phyloP scores from a whole-genome alignment of 2,797 vertebrate species.

The Urophycis tenuis region DNA sequence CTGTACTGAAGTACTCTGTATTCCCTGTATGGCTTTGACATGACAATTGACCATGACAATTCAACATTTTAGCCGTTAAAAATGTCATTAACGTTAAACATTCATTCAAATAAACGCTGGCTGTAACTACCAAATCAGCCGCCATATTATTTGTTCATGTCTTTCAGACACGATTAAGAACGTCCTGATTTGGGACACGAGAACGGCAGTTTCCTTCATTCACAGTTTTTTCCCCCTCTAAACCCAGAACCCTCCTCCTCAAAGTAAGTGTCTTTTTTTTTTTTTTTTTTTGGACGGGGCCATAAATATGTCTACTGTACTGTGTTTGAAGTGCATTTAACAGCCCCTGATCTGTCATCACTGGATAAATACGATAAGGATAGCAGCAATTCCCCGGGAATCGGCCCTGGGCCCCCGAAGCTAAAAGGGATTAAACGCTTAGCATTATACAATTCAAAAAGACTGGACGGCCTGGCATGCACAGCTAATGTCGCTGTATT shows the following conservation, averaged over 20 bases:
- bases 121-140: too few species aligned
- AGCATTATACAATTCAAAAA: conserved; percentile 46
- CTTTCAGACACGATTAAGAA: too few species aligned
- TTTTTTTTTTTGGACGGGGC: too few species aligned
- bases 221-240: conserved; percentile 14
- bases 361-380: conserved; percentile 67
- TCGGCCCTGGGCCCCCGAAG: conserved; percentile 46
- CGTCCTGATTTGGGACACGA: too few species aligned
- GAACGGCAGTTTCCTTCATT: too few species aligned
- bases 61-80: too few species aligned
- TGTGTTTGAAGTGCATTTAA: conserved; percentile 60
- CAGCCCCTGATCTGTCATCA: conserved; percentile 66
- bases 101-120: not conserved
- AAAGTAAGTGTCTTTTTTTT: conserved; percentile 12
- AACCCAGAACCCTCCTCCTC: conserved; percentile 33
- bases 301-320: not conserved
- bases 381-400: conserved; percentile 51
- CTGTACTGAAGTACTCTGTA: not conserved
- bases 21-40: too few species aligned
- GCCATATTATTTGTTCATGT: too few species aligned
- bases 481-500: not conserved
- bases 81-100: not conserved
- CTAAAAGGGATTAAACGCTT: conserved; percentile 59
- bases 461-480: conserved; percentile 26
- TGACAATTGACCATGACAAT: too few species aligned